Conservation (phyloP, 2,113 vertebrate genomes). For the Platysternon megacephalum region DNA sequence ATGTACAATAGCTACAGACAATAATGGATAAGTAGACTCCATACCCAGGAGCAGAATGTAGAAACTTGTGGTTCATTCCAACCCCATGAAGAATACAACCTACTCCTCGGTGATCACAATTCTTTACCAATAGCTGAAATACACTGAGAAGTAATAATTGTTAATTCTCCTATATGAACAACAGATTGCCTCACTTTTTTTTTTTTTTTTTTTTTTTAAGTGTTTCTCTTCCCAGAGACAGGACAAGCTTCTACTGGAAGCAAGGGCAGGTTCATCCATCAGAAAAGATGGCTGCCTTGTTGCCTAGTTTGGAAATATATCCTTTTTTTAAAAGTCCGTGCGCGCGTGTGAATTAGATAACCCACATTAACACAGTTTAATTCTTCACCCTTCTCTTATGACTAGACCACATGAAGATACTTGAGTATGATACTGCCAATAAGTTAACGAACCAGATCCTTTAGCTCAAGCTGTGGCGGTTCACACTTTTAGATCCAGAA, state of each 20-base stretch:
- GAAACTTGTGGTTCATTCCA: neutral
- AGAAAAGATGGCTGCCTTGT: neutral
- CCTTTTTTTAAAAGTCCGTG: neutral
- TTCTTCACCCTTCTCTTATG: neutral
- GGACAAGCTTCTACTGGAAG: neutral
- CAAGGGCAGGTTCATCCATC: neutral
- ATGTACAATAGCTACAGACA: neutral
- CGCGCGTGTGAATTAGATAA: neutral
- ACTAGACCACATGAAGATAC: neutral
- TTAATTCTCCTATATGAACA: neutral
- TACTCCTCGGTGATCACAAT: neutral
- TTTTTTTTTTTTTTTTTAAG: neutral
- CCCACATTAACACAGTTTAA: neutral
- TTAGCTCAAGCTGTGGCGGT: neutral
- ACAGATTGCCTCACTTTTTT: neutral
- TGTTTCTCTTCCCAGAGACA: neutral
- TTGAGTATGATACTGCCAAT: neutral
- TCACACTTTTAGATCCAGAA: neutral
- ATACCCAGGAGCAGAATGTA: neutral
- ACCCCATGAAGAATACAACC: neutral
- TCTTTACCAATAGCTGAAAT: neutral
- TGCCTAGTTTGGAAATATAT: neutral
- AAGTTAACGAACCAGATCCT: neutral
- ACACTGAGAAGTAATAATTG: neutral
- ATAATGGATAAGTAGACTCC: neutral